Evolutionary conservation across 1,140 invertebrate species (phyloP), one percentile per base, ranked within the genome.

Genomic region (Ips typographus): DNA sequence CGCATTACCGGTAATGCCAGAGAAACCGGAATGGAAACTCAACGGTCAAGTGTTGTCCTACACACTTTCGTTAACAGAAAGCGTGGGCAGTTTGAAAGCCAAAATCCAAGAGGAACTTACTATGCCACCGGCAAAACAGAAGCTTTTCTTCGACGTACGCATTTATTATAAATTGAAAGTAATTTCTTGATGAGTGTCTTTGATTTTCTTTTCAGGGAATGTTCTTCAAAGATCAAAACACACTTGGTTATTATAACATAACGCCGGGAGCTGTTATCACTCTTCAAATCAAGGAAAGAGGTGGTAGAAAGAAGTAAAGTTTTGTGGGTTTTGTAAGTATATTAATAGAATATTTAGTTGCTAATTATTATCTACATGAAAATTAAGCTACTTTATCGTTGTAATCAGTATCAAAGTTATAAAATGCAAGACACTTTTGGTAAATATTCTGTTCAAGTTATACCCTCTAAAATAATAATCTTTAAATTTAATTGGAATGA

Each of bases 101-200:
- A 91, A 93, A 77, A 86, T 99, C 65, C 92, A 95, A 77, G 93
- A 98, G 74, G 85, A 90, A 74, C 91, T 92, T 62, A 92, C 91
- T 49, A 93, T 99, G 88, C 95, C 96, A n/a, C 93, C 92, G 55
- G 94, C 95, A 61, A 99, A 99, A 83, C 97, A 99, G 82, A 99
- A 99, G 82, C 82, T 98, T 7, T 90, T 95, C 72, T 91, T 90
- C 78, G 94, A 96, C 82, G 93, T 94, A 82, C 81, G 44, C 22
- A 49, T 2, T 3, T 8, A 2, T 49, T 3, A 55, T 55, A 36
- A 55, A 1, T 53, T 2, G 1, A 59, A 59, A 59, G 1, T 8
- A 59, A 59, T 42, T 42, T 59, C 40, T 42, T 42, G 40, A 2
- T 56, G 38, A 56, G 37, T n/a, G 4, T 8, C 8, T 41, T 49